These are phyloP conservation scores for Heterotis niloticus DNA, from an alignment of 2,113 vertebrate genomes.

Conservation along the genomic window DNA sequence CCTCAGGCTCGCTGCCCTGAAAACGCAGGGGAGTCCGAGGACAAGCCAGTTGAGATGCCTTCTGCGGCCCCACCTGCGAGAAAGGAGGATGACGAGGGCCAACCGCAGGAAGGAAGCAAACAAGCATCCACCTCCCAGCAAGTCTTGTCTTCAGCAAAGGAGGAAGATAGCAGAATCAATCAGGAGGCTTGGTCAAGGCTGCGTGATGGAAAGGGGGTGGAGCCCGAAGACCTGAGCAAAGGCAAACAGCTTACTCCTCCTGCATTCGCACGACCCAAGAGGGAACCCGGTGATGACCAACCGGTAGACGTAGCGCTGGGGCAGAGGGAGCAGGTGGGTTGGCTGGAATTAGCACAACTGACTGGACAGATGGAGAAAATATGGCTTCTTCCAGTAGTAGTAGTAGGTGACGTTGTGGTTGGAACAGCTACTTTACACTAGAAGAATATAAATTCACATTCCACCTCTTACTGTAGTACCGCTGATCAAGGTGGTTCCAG, in stretches of 20 bases:
- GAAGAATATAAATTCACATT: no score
- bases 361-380: not conserved
- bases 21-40: slow-evolving; percentile 52
- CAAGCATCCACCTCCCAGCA: slow-evolving; percentile 50
- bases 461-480: no score
- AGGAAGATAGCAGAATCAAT: slow-evolving; percentile 62
- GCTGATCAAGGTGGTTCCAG: no score
- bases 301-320: slow-evolving; percentile 73
- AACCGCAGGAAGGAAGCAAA: slow-evolving; percentile 40
- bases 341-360: no score
- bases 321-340: slow-evolving; percentile 73
- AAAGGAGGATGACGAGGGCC: slow-evolving; percentile 45
- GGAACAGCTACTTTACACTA: no score
- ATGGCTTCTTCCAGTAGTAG: not conserved
- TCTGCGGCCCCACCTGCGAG: slow-evolving; percentile 54
- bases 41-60: slow-evolving; percentile 55
- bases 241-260: slow-evolving; percentile 78
- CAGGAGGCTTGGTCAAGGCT: slow-evolving; percentile 87
- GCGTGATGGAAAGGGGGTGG: slow-evolving; percentile 85
- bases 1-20: slow-evolving; percentile 46
- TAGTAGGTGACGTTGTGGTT: no score
- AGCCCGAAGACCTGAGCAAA: slow-evolving; percentile 86
- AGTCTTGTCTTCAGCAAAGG: slow-evolving; percentile 44
- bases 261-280: slow-evolving; percentile 79
- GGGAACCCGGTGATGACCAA: slow-evolving; percentile 80